Conservation (phyloP, 2,113 vertebrate genomes). For the Aptenodytes forsteri region DNA sequence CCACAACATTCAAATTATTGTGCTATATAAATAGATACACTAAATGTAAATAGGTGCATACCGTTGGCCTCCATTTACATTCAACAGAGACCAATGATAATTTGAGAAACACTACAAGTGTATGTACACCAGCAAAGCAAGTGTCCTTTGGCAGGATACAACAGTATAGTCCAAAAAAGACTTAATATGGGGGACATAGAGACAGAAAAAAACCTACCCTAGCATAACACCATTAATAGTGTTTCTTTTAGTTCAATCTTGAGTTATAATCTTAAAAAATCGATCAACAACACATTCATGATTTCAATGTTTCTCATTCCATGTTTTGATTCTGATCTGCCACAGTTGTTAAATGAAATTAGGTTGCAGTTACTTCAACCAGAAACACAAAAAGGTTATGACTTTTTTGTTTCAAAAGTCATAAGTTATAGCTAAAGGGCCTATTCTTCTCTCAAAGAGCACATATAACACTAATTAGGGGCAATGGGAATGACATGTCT, state of each 20-base stretch:
- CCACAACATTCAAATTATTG: background rate
- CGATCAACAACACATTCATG: background rate
- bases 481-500: constrained; percentile 35
- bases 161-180: background rate
- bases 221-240: background rate
- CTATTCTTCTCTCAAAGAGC: constrained; percentile 37
- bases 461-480: constrained; percentile 55
- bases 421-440: constrained; percentile 41
- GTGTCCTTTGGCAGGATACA: background rate
- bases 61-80: background rate
- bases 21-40: background rate
- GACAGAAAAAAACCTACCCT: background rate
- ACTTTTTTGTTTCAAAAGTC: constrained; percentile 47
- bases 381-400: constrained; percentile 53
- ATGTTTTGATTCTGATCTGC: background rate
- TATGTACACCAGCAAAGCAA: background rate
- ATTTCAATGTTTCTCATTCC: background rate
- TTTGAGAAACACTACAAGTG: background rate
- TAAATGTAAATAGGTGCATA: background rate
- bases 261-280: background rate
- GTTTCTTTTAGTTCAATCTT: background rate
- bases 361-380: background rate
- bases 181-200: background rate
- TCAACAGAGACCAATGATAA: background rate
- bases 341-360: constrained; percentile 12